phyloP scores from a whole-genome alignment of 2,888 invertebrate genomes.

The Ornithoptera alexandrae region DNA sequence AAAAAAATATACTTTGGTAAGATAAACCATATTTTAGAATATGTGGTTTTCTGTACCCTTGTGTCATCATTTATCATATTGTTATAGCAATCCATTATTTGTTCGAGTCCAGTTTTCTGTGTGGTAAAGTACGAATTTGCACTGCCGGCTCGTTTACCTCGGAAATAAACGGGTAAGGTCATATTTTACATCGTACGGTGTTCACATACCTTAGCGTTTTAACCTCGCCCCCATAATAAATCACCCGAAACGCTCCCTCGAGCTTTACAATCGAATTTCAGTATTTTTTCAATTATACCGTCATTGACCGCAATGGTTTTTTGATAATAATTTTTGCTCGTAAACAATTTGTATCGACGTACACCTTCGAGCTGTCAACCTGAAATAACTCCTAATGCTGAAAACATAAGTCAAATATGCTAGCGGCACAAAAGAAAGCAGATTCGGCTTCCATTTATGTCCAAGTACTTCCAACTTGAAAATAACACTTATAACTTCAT shows the following conservation, averaged over 20 bases:
- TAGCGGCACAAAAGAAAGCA: background rate
- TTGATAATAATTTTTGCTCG: constrained; percentile 63
- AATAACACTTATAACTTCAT: constrained; percentile 32
- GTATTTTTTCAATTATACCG: constrained; percentile 74
- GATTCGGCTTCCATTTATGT: constrained; percentile 49
- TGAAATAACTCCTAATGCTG: constrained; percentile 35
- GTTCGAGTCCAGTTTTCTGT: constrained; percentile 28
- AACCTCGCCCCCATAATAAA: constrained; percentile 61
- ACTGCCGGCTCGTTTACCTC: constrained; percentile 34
- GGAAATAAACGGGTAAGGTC: constrained; percentile 37
- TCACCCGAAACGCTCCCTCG: constrained; percentile 64
- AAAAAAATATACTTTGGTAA: background rate
- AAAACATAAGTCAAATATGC: constrained; percentile 37
- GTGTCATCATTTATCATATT: constrained; percentile 13
- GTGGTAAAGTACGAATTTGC: constrained; percentile 38
- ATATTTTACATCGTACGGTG: constrained; percentile 48
- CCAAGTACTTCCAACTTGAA: constrained; percentile 54
- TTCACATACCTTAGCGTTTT: constrained; percentile 51
- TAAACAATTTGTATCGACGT: constrained; percentile 62
- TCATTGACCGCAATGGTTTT: constrained; percentile 75
- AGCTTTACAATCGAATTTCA: constrained; percentile 72
- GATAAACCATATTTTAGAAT: background rate
- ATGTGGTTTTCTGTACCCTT: background rate
- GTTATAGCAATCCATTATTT: constrained; percentile 21
- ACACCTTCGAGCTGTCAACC: constrained; percentile 39